These are phyloP conservation scores for Eumerus sabulonum DNA, from an alignment of 2,888 invertebrate species.

Conservation along the genomic window DNA sequence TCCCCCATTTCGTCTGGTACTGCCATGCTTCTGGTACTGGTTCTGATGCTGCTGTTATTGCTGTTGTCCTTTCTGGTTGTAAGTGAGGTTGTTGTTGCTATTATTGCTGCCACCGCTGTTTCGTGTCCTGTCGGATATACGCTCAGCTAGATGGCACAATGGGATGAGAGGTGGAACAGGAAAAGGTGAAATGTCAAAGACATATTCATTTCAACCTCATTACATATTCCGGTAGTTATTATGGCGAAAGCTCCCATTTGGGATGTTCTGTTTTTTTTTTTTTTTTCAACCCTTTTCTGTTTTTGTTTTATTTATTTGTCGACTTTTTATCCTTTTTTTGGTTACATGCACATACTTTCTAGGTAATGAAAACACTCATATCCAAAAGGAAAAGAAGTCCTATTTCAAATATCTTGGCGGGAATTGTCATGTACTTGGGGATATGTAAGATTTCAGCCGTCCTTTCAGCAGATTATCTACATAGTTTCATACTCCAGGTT, in stretches of 20 bases:
- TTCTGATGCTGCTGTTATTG: not conserved
- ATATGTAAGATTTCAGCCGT: too few relatives aligned
- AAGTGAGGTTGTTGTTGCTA: constrained; percentile 1
- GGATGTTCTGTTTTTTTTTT: constrained; percentile 25
- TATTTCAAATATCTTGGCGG: too few relatives aligned
- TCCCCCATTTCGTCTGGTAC: not conserved
- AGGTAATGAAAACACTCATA: too few relatives aligned
- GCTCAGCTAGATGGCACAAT: constrained; percentile 1
- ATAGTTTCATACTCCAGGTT: too few relatives aligned
- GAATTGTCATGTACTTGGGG: too few relatives aligned
- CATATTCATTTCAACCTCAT: constrained; percentile 58
- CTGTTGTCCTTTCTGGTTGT: too few relatives aligned
- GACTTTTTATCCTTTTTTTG: constrained; percentile 21
- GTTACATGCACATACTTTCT: not conserved
- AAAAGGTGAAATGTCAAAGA: constrained; percentile 58
- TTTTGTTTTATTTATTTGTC: constrained; percentile 5
- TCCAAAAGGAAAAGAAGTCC: too few relatives aligned
- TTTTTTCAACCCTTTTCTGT: not conserved
- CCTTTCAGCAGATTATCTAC: too few relatives aligned
- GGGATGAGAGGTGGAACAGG: not conserved
- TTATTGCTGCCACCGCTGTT: not conserved
- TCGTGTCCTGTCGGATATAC: constrained; percentile 18
- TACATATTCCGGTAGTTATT: constrained; percentile 57
- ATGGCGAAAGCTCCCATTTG: constrained; percentile 44
- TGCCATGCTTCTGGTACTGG: not conserved